A percentile compares a stretch with the other conserved stretches of the same genome.
Conservation (phyloP, 1,140 invertebrate genomes). For the Sogatella furcifera region DNA sequence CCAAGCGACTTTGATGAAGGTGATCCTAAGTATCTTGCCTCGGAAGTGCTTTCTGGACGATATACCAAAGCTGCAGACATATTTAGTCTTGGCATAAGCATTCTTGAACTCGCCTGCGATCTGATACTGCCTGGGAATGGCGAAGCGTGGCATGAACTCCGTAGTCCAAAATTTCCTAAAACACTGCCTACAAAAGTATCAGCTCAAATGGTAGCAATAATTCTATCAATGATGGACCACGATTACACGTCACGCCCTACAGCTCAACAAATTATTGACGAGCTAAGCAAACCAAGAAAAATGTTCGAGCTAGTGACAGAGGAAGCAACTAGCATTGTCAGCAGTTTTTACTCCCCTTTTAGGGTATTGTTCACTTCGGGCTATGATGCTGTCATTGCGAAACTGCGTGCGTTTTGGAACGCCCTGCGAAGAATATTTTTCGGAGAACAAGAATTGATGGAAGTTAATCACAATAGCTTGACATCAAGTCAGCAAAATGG, state of each 20-base stretch:
- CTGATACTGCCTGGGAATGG: conserved; percentile 47
- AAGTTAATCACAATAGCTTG: too few species aligned
- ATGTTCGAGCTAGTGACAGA: too few species aligned
- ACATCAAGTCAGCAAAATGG: too few species aligned
- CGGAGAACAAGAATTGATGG: too few species aligned
- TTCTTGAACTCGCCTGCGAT: conserved; percentile 59
- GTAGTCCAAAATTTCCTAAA: not conserved
- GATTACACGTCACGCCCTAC: conserved; percentile 39
- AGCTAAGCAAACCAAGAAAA: too few species aligned
- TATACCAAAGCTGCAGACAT: conserved; percentile 49
- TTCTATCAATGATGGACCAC: conserved; percentile 44
- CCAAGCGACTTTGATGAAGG: conserved; percentile 45
- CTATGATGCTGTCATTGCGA: too few species aligned
- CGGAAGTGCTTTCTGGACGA: conserved; percentile 52
- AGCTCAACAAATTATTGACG: conserved; percentile 19
- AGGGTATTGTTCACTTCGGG: too few species aligned
- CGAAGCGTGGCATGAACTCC: not conserved
- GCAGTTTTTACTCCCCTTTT: too few species aligned
- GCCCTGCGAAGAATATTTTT: too few species aligned
- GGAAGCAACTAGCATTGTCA: too few species aligned
- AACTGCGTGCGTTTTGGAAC: too few species aligned
- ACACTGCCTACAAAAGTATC: conserved; percentile 29
- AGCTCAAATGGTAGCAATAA: conserved; percentile 40
- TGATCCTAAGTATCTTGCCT: conserved; percentile 63
- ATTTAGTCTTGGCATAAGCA: conserved; percentile 59